Conservation (phyloP, 2,888 invertebrate genomes). For the Oegoconia quadripuncta region DNA sequence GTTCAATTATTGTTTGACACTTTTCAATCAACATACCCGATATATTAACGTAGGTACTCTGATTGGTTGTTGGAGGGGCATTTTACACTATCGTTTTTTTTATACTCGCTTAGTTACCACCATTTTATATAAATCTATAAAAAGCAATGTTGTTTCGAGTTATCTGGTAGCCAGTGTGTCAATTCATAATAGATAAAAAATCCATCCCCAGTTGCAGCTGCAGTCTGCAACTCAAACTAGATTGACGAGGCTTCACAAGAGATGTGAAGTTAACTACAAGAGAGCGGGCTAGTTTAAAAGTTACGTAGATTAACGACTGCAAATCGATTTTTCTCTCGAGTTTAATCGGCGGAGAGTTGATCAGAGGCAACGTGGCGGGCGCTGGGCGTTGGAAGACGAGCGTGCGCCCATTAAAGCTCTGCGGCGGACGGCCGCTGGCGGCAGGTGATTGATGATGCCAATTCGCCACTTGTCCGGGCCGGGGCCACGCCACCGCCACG, state of each 20-base stretch:
- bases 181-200: too few relatives aligned
- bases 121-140: too few relatives aligned
- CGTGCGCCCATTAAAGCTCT: constrained; percentile 52
- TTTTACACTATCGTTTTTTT: too few relatives aligned
- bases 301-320: constrained; percentile 11
- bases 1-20: too few relatives aligned
- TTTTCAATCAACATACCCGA: too few relatives aligned
- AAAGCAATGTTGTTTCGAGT: too few relatives aligned
- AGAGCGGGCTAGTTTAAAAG: background rate
- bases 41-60: too few relatives aligned
- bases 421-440: constrained; percentile 41
- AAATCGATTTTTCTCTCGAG: constrained; percentile 16
- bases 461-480: constrained; percentile 55
- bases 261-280: background rate
- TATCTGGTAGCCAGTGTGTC: too few relatives aligned
- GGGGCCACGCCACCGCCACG: constrained; percentile 4
- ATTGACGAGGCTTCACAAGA: too few relatives aligned
- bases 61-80: too few relatives aligned
- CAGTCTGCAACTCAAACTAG: background rate
- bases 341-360: constrained; percentile 41
- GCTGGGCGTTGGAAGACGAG: constrained; percentile 41
- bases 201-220: background rate
- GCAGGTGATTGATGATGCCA: constrained; percentile 68
- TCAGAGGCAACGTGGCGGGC: constrained; percentile 36
- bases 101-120: too few relatives aligned